Conservation (phyloP, 2,888 invertebrate genomes). For the Ormyrus labotus region DNA sequence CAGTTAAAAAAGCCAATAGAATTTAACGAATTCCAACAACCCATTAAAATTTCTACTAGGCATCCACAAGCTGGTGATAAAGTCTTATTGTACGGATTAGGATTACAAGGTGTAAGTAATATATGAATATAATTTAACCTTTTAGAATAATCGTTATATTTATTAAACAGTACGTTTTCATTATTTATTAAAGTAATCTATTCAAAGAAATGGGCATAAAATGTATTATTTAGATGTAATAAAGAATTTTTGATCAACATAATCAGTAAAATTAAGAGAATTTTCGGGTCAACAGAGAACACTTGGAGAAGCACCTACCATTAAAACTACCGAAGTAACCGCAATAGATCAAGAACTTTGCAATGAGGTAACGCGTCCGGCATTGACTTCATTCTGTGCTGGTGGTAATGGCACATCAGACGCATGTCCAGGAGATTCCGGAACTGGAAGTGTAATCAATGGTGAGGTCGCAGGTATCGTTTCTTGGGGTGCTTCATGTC, state of each 20-base stretch:
- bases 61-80: slow-evolving; percentile 1
- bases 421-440: slow-evolving; percentile 4
- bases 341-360: neutral
- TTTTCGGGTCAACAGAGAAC: neutral
- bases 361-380: neutral
- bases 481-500: neutral
- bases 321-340: neutral
- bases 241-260: too few species aligned
- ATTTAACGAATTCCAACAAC: slow-evolving; percentile 7
- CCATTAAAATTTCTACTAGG: neutral
- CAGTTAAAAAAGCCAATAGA: slow-evolving; percentile 1
- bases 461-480: slow-evolving; percentile 1
- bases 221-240: too few species aligned
- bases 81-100: neutral
- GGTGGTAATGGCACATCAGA: neutral
- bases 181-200: too few species aligned
- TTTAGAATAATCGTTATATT: neutral
- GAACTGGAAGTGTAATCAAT: neutral
- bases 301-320: neutral
- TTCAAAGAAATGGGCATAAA: too few species aligned
- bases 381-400: neutral
- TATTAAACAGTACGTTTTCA: too few species aligned
- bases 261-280: neutral
- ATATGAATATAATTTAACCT: neutral
- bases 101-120: slow-evolving; percentile 1